Base-by-base conservation (phyloP, 92 coral and sea anemone genomes). In the Zoanthus gigantus region DNA sequence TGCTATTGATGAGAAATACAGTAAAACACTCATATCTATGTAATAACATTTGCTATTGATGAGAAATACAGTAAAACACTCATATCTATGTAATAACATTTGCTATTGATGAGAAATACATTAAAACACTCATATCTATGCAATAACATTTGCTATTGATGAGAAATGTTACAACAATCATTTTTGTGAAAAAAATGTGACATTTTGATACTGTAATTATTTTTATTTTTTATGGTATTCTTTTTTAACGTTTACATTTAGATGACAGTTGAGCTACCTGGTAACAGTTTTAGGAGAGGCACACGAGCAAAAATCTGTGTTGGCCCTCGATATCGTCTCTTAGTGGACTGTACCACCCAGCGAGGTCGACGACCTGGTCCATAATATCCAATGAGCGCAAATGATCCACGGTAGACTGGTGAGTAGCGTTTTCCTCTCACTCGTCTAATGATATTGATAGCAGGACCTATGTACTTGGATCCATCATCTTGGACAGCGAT, bases 401-500 rank as follows among this genome's bases (percentile, higher is more conserved):
- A 79, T 12, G 83, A 79, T 2, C 83, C 83, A 58, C 54, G 83
- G 32, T 13, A 79, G 1, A 63, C 83, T 60, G 83, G 83, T 8
- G 9, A 58, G 53, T 79, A 79, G 14, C 71, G 83, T 30, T 52
- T 79, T 60, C 83, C 83, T 42, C 83, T 58, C 66, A 79, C 66
- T 79, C 9, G 34, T 7, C 83, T 30, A 7, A 93, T 84, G 31
- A 94, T 80, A 54, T 74, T 79, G 0, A 72, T 72, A 8, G 93
- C 94, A 6, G 66, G 79, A 3, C 42, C 54, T 10, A 89, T 86
- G 60, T 47, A 89, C 6, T 32, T 23, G 29, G 76, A 54, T 7
- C 91, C 94, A 46, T 66, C 37, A 10, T 93, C 94, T 29, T 89
- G 79, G 37, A 91, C 88, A 63, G 94, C 89, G 44, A 91, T 84